phyloP scores from a whole-genome alignment of 2,113 vertebrate species.

The Oreochromis niloticus region DNA sequence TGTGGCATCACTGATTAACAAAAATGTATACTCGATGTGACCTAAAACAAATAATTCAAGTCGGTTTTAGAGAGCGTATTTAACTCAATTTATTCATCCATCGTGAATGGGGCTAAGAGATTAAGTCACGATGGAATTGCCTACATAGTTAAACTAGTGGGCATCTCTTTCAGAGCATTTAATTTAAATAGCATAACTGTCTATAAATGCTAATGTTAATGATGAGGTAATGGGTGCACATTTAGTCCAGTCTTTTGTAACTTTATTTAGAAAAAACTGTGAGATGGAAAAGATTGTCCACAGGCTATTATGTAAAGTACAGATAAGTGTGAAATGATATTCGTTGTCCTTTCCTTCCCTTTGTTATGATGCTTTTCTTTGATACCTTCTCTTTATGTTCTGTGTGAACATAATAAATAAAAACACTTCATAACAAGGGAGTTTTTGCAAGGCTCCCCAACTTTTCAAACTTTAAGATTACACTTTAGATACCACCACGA shows the following conservation, averaged over 20 bases:
- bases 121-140: not conserved
- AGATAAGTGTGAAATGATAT: not conserved
- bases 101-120: not conserved
- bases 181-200: not conserved
- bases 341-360: not conserved
- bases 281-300: not conserved
- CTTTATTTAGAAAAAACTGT: not conserved
- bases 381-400: not conserved
- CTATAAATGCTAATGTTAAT: not conserved
- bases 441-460: not conserved
- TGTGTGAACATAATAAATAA: not conserved
- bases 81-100: not conserved
- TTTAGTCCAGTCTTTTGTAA: not conserved
- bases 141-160: not conserved
- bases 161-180: not conserved
- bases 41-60: not conserved
- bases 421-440: not conserved
- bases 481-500: not conserved
- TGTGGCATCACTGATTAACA: not conserved
- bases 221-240: not conserved
- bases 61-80: fast-evolving
- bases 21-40: not conserved
- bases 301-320: not conserved
- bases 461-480: not conserved
- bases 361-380: not conserved